Conservation (phyloP, 2,888 invertebrate genomes). For the Limnephilus marmoratus region DNA sequence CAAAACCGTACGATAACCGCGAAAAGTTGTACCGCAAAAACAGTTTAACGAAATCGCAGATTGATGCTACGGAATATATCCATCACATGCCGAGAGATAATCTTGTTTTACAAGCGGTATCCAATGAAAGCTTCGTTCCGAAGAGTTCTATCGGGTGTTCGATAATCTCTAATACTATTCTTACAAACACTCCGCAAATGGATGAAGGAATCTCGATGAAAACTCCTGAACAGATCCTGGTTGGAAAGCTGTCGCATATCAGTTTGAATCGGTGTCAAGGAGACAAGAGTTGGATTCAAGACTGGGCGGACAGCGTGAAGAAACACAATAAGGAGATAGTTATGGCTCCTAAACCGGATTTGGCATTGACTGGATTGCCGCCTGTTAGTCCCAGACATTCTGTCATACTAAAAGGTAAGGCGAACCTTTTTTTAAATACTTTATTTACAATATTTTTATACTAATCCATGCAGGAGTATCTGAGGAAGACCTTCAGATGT, state of each 20-base stretch:
- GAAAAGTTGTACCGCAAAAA: slow-evolving; percentile 73
- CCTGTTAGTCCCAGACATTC: slow-evolving; percentile 73
- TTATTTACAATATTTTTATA: not conserved
- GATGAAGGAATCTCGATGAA: slow-evolving; percentile 71
- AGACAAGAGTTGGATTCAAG: slow-evolving; percentile 80
- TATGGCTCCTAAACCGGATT: slow-evolving; percentile 68
- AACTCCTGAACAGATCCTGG: slow-evolving; percentile 71
- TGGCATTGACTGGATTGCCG: slow-evolving; percentile 69
- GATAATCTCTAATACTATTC: slow-evolving; percentile 39
- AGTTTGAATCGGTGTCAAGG: slow-evolving; percentile 76
- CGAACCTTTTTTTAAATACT: not conserved
- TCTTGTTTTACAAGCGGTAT: slow-evolving; percentile 60
- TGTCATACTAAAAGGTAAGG: slow-evolving; percentile 71
- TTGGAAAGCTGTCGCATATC: slow-evolving; percentile 74
- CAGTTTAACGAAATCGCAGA: slow-evolving; percentile 83
- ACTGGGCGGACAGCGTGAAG: slow-evolving; percentile 81
- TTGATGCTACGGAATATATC: slow-evolving; percentile 81
- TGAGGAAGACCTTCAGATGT: too few relatives aligned
- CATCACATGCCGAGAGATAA: slow-evolving; percentile 70
- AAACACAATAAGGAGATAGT: slow-evolving; percentile 75
- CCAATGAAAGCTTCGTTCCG: slow-evolving; percentile 64
- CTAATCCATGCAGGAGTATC: not conserved
- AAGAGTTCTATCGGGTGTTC: slow-evolving; percentile 12
- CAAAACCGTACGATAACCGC: slow-evolving; percentile 66
- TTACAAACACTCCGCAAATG: slow-evolving; percentile 39